phyloP scores from a whole-genome alignment of 2,888 invertebrate genomes.

The Trichopria drosophilae region DNA sequence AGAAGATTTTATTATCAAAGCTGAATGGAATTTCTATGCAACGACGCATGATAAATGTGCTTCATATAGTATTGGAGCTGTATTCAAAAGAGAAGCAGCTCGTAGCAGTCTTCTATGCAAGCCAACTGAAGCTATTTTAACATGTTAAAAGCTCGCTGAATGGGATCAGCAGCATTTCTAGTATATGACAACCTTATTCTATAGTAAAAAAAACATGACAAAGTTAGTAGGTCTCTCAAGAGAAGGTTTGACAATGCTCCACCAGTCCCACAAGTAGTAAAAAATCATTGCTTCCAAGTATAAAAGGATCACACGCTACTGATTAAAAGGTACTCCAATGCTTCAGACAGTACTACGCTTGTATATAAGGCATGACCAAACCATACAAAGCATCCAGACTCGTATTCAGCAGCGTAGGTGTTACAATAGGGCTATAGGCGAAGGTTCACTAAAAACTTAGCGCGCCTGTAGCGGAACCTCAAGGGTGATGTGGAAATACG shows the following conservation, averaged over 20 bases:
- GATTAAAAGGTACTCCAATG: neutral
- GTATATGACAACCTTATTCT: neutral
- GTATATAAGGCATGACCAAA: too few species aligned
- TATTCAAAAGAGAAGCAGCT: neutral
- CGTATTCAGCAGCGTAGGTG: too few species aligned
- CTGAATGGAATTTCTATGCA: too few species aligned
- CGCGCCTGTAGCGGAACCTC: too few species aligned
- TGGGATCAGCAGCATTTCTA: neutral
- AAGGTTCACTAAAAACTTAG: too few species aligned
- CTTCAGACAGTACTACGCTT: neutral
- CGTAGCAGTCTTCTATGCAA: slow-evolving; percentile 1
- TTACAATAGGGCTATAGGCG: too few species aligned
- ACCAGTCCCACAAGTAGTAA: neutral
- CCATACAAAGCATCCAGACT: too few species aligned
- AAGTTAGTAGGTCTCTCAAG: neutral
- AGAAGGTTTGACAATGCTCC: slow-evolving; percentile 4
- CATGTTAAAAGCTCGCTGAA: neutral
- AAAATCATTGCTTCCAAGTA: neutral
- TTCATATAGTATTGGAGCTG: slow-evolving; percentile 4
- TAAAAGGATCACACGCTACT: neutral
- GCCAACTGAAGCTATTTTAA: slow-evolving; percentile 3
- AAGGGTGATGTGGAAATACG: too few species aligned
- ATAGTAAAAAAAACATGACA: slow-evolving; percentile 5
- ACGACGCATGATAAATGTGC: too few species aligned
- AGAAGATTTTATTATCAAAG: too few species aligned